Evolutionary conservation across 92 coral and sea anemone genomes (phyloP).

Genomic region (Epizoanthus illoricatus): DNA sequence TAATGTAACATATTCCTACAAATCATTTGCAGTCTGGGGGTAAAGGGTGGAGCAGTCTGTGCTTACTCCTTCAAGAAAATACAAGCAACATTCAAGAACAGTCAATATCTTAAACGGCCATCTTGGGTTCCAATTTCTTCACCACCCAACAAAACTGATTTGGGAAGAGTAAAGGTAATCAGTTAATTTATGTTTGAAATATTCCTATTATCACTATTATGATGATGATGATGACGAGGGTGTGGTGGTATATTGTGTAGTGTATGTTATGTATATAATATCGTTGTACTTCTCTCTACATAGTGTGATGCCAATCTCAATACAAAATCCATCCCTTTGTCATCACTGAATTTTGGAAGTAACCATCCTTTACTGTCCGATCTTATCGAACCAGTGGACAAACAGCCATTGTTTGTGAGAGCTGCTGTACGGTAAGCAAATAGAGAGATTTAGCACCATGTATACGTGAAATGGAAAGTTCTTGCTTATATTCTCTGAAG

Average conservation of each 20-base stretch:
- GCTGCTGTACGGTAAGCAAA: conserved; percentile 11
- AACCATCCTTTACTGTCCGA: conserved; percentile 32
- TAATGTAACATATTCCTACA: too few species aligned
- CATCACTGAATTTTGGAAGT: not conserved
- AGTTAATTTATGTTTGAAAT: not conserved
- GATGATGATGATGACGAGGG: too few species aligned
- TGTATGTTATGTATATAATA: not conserved
- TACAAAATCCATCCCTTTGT: not conserved
- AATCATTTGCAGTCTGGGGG: not conserved
- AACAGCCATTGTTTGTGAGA: conserved; percentile 30
- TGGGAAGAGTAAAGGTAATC: conserved; percentile 20
- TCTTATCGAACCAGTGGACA: conserved; percentile 14
- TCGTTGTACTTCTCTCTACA: not conserved
- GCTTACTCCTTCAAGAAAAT: conserved; percentile 12
- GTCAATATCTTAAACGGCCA: not conserved
- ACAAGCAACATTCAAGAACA: conserved; percentile 5
- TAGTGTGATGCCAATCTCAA: conserved; percentile 33
- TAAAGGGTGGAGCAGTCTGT: conserved; percentile 26
- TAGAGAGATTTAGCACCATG: not conserved
- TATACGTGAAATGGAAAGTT: too few species aligned
- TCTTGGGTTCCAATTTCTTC: conserved; percentile 3
- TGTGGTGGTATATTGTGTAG: not conserved
- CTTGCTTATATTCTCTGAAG: too few species aligned
- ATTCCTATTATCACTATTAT: too few species aligned
- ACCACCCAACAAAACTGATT: not conserved